Evolutionary conservation across 2,797 vertebrate genomes (phyloP).

Genomic region (Bufotes viridis): DNA sequence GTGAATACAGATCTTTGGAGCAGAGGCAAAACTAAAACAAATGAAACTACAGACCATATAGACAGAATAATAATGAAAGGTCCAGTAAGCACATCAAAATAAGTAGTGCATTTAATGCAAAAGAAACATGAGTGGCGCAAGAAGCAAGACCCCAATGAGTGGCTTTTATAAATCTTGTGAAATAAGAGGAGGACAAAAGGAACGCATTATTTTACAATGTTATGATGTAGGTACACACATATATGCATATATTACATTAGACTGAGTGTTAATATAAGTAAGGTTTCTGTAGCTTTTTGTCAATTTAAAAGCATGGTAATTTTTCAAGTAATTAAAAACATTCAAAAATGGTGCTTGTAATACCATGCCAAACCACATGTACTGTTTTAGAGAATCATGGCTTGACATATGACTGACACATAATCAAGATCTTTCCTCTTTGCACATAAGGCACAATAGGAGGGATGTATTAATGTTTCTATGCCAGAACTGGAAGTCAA

Average conservation of each 20-base stretch:
- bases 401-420: background rate
- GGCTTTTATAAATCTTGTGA: background rate
- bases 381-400: background rate
- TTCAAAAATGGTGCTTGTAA: background rate
- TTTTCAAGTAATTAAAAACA: background rate
- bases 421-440: background rate
- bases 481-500: too few species aligned
- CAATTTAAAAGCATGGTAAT: background rate
- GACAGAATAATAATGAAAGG: conserved; percentile 16
- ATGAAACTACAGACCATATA: conserved; percentile 32
- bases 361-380: background rate
- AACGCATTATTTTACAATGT: background rate
- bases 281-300: background rate
- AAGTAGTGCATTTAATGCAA: background rate
- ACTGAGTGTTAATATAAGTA: background rate
- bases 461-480: too few species aligned
- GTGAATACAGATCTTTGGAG: conserved; percentile 28
- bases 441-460: background rate
- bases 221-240: background rate
- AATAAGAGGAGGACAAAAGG: background rate
- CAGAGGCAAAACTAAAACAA: conserved; percentile 34
- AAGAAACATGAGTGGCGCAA: background rate
- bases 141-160: background rate
- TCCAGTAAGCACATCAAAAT: conserved; percentile 40
- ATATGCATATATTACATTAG: background rate